Conservation (phyloP, 2,797 vertebrate species). For the Anolis apletophallus region DNA sequence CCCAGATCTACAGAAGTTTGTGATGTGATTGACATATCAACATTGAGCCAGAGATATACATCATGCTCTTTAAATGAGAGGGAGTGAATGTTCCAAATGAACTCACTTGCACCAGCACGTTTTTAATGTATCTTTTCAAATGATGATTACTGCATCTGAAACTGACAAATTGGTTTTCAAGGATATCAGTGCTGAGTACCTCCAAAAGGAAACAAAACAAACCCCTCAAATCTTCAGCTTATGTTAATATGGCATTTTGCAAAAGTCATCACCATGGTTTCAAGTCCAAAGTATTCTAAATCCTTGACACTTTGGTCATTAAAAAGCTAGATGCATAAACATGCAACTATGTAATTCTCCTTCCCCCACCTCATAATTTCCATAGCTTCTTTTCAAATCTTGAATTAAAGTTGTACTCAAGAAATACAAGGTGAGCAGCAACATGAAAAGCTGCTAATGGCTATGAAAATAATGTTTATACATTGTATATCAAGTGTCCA, state of each 20-base stretch:
- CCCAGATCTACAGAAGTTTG: not conserved
- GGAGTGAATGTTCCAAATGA: not conserved
- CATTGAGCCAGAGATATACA: not conserved
- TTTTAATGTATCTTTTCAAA: not conserved
- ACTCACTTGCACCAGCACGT: not conserved
- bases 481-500: not conserved
- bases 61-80: not conserved
- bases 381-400: slow-evolving; percentile 46
- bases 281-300: slow-evolving; percentile 49
- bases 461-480: not conserved
- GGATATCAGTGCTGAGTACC: not conserved
- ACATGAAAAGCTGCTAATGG: not conserved
- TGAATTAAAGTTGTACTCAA: not conserved
- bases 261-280: slow-evolving; percentile 56
- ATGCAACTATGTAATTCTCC: slow-evolving; percentile 35
- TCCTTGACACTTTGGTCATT: slow-evolving; percentile 56
- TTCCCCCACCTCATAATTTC: too few relatives aligned
- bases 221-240: slow-evolving; percentile 41
- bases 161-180: slow-evolving; percentile 19
- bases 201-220: slow-evolving; percentile 27
- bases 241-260: slow-evolving; percentile 58
- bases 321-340: slow-evolving; percentile 58
- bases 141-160: not conserved
- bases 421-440: slow-evolving; percentile 11
- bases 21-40: accelerated